A percentile compares a stretch with the other conserved stretches of the same genome.
These are phyloP conservation scores for Craterocephalus amniculus DNA, from an alignment of 2,797 vertebrate species.

Conservation along the genomic window DNA sequence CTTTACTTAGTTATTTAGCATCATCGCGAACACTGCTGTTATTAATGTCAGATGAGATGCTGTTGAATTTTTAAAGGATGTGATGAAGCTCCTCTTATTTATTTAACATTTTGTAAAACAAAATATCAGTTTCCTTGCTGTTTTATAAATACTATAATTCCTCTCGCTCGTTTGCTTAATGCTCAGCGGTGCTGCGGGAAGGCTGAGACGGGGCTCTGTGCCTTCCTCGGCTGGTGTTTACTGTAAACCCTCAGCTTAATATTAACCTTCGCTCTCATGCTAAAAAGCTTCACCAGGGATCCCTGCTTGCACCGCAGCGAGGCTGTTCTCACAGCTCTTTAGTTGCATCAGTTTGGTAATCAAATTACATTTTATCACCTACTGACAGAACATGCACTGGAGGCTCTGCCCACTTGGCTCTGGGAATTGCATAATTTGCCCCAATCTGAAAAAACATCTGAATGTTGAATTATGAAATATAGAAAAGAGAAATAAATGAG, in stretches of 20 bases:
- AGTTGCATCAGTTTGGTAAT: conserved; percentile 50
- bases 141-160: neutral
- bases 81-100: neutral
- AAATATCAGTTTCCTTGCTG: neutral
- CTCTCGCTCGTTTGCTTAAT: neutral
- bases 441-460: conserved; percentile 54
- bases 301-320: conserved; percentile 17
- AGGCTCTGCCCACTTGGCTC: conserved; percentile 12
- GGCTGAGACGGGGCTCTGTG: neutral
- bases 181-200: neutral
- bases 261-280: conserved; percentile 48
- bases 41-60: neutral
- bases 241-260: conserved; percentile 61
- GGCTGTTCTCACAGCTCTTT: conserved; percentile 66
- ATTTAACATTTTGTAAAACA: neutral
- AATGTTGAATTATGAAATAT: conserved; percentile 69
- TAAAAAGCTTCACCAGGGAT: conserved; percentile 60
- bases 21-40: neutral
- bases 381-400: conserved; percentile 34
- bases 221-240: conserved; percentile 28
- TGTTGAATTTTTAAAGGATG: neutral
- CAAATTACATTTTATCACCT: conserved; percentile 64
- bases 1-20: neutral
- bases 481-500: conserved; percentile 58
- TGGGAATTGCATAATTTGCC: conserved; percentile 60